These are phyloP conservation scores for Colletes latitarsis DNA, from an alignment of 1,140 invertebrate species.

Conservation along the genomic window DNA sequence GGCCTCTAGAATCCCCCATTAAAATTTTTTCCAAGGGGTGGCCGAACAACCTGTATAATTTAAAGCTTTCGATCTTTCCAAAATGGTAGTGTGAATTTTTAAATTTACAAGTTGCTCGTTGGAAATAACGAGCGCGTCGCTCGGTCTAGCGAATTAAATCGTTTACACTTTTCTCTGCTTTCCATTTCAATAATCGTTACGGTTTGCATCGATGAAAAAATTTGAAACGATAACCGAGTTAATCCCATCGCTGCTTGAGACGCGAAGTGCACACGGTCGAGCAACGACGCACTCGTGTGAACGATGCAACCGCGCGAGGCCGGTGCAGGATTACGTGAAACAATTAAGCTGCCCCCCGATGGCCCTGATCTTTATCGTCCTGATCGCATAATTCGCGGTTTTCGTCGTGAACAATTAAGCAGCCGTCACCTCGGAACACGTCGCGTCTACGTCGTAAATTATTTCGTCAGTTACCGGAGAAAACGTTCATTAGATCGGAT, in stretches of 20 bases:
- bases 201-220: neutral
- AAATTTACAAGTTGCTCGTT: too few relatives aligned
- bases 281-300: conserved; percentile 41
- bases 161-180: too few relatives aligned
- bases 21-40: too few relatives aligned
- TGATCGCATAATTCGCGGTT: conserved; percentile 39
- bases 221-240: neutral
- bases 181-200: too few relatives aligned
- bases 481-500: neutral
- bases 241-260: neutral
- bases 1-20: too few relatives aligned
- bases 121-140: too few relatives aligned
- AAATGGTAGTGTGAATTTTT: too few relatives aligned
- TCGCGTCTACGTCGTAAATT: neutral
- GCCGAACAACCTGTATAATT: too few relatives aligned
- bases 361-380: conserved; percentile 42
- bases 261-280: conserved; percentile 10
- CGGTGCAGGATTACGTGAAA: conserved; percentile 35
- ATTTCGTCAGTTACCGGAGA: neutral
- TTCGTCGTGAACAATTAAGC: conserved; percentile 38
- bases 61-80: too few relatives aligned
- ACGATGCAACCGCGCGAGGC: neutral
- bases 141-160: too few relatives aligned
- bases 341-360: conserved; percentile 38
- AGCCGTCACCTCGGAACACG: neutral